Evolutionary conservation across 2,888 invertebrate species (phyloP).

Genomic region (Julus scandinavius): DNA sequence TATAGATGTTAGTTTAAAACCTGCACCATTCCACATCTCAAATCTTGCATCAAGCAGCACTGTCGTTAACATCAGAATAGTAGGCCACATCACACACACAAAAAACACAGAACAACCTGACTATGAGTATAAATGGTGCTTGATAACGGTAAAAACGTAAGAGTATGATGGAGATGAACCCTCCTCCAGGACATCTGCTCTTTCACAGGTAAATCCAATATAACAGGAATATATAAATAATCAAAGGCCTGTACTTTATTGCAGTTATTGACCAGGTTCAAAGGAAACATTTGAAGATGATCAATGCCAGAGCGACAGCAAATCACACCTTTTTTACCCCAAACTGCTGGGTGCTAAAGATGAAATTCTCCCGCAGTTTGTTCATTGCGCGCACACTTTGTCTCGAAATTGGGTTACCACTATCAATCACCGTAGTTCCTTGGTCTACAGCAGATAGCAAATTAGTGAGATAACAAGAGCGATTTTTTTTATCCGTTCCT

Average conservation of each 20-base stretch:
- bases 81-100: not conserved
- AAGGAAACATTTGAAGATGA: constrained; percentile 40
- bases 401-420: constrained; percentile 54
- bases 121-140: not conserved
- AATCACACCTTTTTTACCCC: constrained; percentile 49
- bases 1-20: no score
- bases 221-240: constrained; percentile 53
- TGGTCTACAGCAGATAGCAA: constrained; percentile 49
- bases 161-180: constrained; percentile 22
- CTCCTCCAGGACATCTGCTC: constrained; percentile 49
- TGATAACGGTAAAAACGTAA: not conserved
- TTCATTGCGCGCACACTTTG: constrained; percentile 41
- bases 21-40: no score
- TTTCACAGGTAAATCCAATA: constrained; percentile 54
- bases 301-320: constrained; percentile 51
- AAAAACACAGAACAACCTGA: not conserved
- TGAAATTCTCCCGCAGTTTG: constrained; percentile 26
- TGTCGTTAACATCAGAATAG: no score
- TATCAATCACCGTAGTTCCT: constrained; percentile 53
- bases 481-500: constrained; percentile 50
- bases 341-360: constrained; percentile 3
- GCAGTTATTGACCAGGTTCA: constrained; percentile 46
- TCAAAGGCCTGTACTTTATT: constrained; percentile 43
- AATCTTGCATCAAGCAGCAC: no score
- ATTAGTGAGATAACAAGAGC: constrained; percentile 54